These are phyloP conservation scores for Bedellia somnulentella DNA, from an alignment of 2,888 invertebrate genomes.

Conservation along the genomic window DNA sequence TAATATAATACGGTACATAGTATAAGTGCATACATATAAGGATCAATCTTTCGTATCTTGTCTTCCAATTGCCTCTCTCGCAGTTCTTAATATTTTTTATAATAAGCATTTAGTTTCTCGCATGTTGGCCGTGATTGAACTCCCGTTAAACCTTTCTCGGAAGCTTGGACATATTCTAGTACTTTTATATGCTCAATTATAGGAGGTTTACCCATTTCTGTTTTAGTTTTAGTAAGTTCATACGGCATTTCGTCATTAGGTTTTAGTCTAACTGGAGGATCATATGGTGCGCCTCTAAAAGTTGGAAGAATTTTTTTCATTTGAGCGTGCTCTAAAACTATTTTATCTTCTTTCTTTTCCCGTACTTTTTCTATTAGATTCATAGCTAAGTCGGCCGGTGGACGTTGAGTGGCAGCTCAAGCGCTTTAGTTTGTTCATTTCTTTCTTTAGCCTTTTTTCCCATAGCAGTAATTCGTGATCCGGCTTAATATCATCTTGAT, in stretches of 20 bases:
- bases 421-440: conserved; percentile 24
- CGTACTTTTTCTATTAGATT: conserved; percentile 28
- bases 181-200: conserved; percentile 35
- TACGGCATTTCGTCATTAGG: conserved; percentile 35
- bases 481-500: conserved; percentile 14
- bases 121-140: conserved; percentile 17
- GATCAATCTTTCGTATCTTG: conserved; percentile 30
- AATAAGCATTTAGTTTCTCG: conserved; percentile 22
- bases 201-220: conserved; percentile 27
- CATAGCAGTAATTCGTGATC: conserved; percentile 32
- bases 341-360: conserved; percentile 33
- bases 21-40: conserved; percentile 23
- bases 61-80: conserved; percentile 23
- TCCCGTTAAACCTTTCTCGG: conserved; percentile 31
- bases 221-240: conserved; percentile 28
- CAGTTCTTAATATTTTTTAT: conserved; percentile 21
- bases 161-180: conserved; percentile 25
- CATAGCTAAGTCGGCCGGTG: conserved; percentile 35
- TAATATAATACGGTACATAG: background rate
- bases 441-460: conserved; percentile 43
- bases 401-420: conserved; percentile 20
- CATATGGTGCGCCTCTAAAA: conserved; percentile 27
- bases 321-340: conserved; percentile 32
- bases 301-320: conserved; percentile 19
- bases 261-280: conserved; percentile 27